Base-by-base conservation (phyloP, 2,888 invertebrate species). In the Lasioglossum oenotherae region DNA sequence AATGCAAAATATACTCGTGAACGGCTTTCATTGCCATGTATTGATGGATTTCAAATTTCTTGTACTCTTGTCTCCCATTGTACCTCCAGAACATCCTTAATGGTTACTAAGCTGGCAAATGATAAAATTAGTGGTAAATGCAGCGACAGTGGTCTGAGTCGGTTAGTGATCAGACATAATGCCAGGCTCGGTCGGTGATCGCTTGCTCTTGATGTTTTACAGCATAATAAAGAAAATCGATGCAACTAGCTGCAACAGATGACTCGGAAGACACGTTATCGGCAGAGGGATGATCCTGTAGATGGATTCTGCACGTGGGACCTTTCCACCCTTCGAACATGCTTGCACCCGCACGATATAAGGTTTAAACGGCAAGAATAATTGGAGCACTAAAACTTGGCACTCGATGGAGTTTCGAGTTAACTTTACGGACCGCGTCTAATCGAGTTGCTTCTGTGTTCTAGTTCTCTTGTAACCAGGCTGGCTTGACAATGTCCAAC, bases 391-490 rank as follows among this genome's bases (percentile, higher is more conserved):
- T 67, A 31, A n/a, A 60, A 82, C 69, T 84, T 82, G 77, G 16
- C 60, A 74, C 69, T 77, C 10, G 12, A 35, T 10, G 16, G 38
- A 82, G 57, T 78, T 84, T 74, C 27, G 41, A 44, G 46, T 69
- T 82, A 84, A 84, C 77, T 82, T 74, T 6, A 38, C 19, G 67
- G 31, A 84, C 73, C 44, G 46, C 67, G 27, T 27, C 38, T 84
- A 78, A 84, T 82, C 67, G 57, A 82, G 74, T 83, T 76, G 73
- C 74, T 46, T n/a, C 12, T 38, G 14, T 78, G 38, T 78, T 71
- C 69, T 19, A 35, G 78, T 67, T 67, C 35, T 12, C 81, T 49
- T 72, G 76, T 81, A 67, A 44, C 53, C 19, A 67, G 1, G 46
- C 10, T 6, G 69, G 69, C n/a, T 78, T 69, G 69, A 27, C 31